A percentile compares a stretch with the other conserved stretches of the same genome.
Conservation (phyloP, 1,140 invertebrate species). For the Aradophagus sp. region DNA sequence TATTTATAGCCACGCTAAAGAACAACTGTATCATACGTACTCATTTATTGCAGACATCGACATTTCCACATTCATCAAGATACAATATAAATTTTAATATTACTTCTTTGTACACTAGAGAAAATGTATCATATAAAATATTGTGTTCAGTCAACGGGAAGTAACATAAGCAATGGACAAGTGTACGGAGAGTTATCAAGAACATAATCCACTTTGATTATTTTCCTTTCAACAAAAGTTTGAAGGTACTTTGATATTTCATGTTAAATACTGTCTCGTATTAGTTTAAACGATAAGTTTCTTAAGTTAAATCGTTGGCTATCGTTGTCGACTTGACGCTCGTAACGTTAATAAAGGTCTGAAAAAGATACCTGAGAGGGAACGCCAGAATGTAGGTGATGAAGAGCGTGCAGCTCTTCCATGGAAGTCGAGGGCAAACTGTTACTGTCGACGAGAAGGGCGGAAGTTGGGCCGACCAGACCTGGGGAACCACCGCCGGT, state of each 20-base stretch:
- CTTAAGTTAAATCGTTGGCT: conserved; percentile 14
- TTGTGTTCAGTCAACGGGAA: no score
- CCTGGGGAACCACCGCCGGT: conserved; percentile 69
- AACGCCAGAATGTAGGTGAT: conserved; percentile 72
- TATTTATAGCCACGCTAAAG: no score
- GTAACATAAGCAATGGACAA: no score
- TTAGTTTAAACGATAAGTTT: conserved; percentile 19
- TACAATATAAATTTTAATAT: conserved; percentile 24
- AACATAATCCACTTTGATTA: no score
- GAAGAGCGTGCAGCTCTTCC: conserved; percentile 73
- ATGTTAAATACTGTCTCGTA: conserved; percentile 15
- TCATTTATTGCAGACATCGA: conserved; percentile 46
- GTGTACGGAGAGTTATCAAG: no score
- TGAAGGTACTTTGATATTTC: no score
- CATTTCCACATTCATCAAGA: conserved; percentile 31
- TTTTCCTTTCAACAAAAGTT: no score
- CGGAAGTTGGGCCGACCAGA: conserved; percentile 63
- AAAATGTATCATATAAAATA: conserved; percentile 48
- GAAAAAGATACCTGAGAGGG: conserved; percentile 74
- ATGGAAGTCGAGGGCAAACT: conserved; percentile 73
- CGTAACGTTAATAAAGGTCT: conserved; percentile 72
- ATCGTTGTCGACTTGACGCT: conserved; percentile 58
- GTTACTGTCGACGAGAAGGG: conserved; percentile 72
- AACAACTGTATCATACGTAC: conserved; percentile 15
- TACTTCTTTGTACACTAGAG: conserved; percentile 41